phyloP scores from a whole-genome alignment of 2,113 vertebrate species.

The Numida meleagris region DNA sequence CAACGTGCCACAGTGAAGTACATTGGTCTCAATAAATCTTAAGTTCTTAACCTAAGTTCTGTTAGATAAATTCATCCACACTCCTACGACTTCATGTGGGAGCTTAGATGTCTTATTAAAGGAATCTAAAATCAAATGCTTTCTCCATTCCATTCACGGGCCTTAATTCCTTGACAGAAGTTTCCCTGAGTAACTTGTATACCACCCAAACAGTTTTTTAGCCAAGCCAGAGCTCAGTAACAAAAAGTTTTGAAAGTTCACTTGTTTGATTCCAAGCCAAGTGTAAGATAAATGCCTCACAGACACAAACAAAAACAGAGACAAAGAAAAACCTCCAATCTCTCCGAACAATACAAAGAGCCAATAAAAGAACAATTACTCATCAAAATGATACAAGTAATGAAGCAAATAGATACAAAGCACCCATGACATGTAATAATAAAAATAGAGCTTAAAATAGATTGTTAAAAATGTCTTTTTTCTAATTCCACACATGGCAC shows the following conservation, averaged over 20 bases:
- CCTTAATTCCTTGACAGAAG: conserved; percentile 2
- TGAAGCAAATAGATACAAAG: conserved; percentile 33
- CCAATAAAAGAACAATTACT: conserved; percentile 3
- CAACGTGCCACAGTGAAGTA: not conserved
- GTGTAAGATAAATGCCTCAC: not conserved
- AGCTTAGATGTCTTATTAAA: not conserved
- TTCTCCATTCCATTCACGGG: conserved; percentile 9
- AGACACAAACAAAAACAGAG: not conserved
- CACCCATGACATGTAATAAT: not conserved
- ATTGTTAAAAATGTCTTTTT: conserved; percentile 12
- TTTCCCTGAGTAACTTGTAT: not conserved
- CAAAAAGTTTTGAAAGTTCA: not conserved
- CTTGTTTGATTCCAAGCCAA: conserved; percentile 33
- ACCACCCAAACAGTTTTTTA: not conserved
- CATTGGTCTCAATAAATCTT: not conserved
- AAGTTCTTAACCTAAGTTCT: not conserved
- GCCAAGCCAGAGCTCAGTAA: not conserved
- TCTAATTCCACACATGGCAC: not conserved
- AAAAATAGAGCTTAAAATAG: conserved; percentile 40
- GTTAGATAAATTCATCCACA: not conserved
- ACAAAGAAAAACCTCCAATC: not conserved
- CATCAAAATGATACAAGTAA: conserved; percentile 6
- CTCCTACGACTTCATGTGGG: not conserved
- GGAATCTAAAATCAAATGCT: not conserved
- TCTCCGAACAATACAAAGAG: not conserved